A percentile compares a stretch with the other conserved stretches of the same genome.
These are phyloP conservation scores for Tapirus terrestris DNA, from an alignment of 2,113 vertebrate genomes.

Conservation along the genomic window DNA sequence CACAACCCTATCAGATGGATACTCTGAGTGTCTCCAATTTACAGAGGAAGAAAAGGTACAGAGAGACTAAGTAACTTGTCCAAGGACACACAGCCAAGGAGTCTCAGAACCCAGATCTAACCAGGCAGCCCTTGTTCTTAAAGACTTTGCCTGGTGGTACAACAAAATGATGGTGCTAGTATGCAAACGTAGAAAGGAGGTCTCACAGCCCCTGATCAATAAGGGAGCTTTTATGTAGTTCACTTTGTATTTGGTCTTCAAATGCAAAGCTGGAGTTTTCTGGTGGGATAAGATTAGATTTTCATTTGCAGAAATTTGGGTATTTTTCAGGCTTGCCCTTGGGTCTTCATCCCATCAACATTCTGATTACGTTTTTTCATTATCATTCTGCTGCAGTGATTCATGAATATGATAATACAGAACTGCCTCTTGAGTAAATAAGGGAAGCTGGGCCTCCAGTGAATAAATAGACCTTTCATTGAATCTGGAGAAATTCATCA, in stretches of 20 bases:
- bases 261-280: conserved; percentile 25
- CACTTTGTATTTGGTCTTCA: conserved; percentile 27
- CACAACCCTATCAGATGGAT: background rate
- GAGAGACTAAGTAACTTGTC: background rate
- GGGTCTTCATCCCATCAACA: background rate
- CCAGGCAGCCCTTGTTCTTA: background rate
- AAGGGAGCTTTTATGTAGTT: background rate
- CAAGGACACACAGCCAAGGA: background rate
- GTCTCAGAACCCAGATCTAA: background rate
- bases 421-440: background rate
- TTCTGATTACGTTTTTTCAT: conserved; percentile 66
- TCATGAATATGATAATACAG: conserved; percentile 41
- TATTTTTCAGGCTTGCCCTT: conserved; percentile 58
- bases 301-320: background rate
- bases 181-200: background rate
- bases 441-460: background rate
- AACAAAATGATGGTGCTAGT: background rate
- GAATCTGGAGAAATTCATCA: background rate
- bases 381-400: conserved; percentile 58
- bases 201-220: background rate
- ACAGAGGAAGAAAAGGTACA: background rate
- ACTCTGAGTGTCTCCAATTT: background rate
- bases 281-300: background rate
- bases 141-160: background rate
- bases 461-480: background rate